phyloP scores from a whole-genome alignment of 2,113 vertebrate species.

The Picathartes gymnocephalus region DNA sequence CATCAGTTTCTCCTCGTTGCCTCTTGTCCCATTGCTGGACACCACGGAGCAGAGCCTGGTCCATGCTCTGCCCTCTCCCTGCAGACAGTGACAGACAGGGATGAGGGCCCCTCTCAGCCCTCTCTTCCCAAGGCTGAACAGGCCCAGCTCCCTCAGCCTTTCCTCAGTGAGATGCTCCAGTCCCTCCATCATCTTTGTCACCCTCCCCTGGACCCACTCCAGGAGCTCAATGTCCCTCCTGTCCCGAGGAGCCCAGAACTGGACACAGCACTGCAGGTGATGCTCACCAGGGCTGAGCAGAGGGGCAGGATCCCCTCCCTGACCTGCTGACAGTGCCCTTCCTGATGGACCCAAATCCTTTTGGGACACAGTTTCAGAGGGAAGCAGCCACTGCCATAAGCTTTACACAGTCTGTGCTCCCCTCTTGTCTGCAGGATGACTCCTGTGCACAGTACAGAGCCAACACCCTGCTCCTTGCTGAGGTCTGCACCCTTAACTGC shows the following conservation, averaged over 20 bases:
- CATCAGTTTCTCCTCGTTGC: fast-evolving
- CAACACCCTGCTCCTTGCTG: not conserved
- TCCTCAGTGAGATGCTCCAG: not conserved
- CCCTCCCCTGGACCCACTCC: fast-evolving
- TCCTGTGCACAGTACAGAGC: fast-evolving
- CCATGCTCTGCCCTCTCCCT: not conserved
- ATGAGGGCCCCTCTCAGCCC: not conserved
- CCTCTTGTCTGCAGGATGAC: not conserved
- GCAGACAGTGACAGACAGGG: not conserved
- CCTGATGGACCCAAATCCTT: not conserved
- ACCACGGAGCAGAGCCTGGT: not conserved
- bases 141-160: not conserved
- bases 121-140: not conserved
- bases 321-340: not conserved
- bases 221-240: not conserved
- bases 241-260: not conserved
- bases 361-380: not conserved
- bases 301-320: not conserved
- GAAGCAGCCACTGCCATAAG: fast-evolving
- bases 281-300: not conserved
- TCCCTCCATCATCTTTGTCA: not conserved
- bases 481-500: not conserved
- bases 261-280: not conserved
- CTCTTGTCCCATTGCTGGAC: not conserved
- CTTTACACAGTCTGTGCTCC: not conserved